phyloP scores from a whole-genome alignment of 2,888 invertebrate genomes.

The Pterobdella sp. region DNA sequence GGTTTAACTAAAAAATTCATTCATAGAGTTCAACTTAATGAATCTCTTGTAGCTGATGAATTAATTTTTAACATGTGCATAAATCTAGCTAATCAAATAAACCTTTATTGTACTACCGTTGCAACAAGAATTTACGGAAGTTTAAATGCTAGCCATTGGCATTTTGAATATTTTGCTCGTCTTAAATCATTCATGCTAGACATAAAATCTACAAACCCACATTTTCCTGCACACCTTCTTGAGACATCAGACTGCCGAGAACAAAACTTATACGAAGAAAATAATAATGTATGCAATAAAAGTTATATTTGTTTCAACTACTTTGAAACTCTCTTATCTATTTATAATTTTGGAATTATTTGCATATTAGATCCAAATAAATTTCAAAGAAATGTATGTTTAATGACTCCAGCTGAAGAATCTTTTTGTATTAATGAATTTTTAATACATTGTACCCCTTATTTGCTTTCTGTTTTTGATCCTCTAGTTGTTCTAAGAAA shows the following conservation, averaged over 20 bases:
- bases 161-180: slow-evolving; percentile 20
- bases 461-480: background rate
- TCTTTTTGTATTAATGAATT: slow-evolving; percentile 11
- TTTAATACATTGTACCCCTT: slow-evolving; percentile 7
- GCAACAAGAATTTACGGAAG: slow-evolving; percentile 22
- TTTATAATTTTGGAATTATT: background rate
- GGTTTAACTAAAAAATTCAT: slow-evolving; percentile 11
- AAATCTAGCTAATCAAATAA: slow-evolving; percentile 7
- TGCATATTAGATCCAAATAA: background rate
- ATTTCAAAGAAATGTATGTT: background rate
- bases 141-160: slow-evolving; percentile 21
- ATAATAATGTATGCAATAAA: background rate
- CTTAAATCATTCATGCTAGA: background rate
- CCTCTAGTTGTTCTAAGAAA: slow-evolving; percentile 10
- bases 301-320: background rate
- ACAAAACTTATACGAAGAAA: background rate
- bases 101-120: slow-evolving; percentile 18
- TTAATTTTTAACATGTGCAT: background rate
- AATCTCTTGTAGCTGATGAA: background rate
- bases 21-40: slow-evolving; percentile 4
- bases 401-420: background rate
- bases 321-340: background rate
- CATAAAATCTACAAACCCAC: background rate
- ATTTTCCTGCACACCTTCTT: background rate
- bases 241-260: background rate